These are phyloP conservation scores for Ryuthela nishihirai DNA, from an alignment of 2,888 invertebrate genomes.

Conservation along the genomic window DNA sequence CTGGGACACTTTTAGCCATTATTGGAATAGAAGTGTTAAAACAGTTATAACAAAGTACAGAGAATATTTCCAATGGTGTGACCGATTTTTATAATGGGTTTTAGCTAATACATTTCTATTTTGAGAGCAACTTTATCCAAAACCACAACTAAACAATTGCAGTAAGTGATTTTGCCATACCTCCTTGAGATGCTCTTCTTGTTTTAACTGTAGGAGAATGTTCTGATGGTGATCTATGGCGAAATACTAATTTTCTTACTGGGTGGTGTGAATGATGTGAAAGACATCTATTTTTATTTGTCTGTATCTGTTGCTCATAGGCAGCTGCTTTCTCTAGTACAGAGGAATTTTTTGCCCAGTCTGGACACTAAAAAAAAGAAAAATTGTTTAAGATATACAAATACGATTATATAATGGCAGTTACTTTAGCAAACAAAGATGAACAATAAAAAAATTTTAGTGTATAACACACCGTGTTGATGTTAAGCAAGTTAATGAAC, in stretches of 20 bases:
- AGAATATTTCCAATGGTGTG: too few relatives aligned
- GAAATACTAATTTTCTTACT: slow-evolving; percentile 57
- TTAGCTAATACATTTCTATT: too few relatives aligned
- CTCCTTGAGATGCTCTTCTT: slow-evolving; percentile 56
- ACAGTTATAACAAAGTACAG: too few relatives aligned
- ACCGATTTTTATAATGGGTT: too few relatives aligned
- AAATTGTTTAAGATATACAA: too few relatives aligned
- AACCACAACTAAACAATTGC: neutral
- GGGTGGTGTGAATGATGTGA: slow-evolving; percentile 57
- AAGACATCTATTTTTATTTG: slow-evolving; percentile 52
- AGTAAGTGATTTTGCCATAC: slow-evolving; percentile 19
- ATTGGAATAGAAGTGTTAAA: too few relatives aligned
- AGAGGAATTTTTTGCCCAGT: slow-evolving; percentile 28
- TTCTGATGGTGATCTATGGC: slow-evolving; percentile 63
- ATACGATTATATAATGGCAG: too few relatives aligned
- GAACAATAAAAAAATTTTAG: neutral
- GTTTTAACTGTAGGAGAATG: slow-evolving; percentile 70
- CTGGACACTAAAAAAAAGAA: slow-evolving; percentile 17
- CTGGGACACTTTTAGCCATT: too few relatives aligned
- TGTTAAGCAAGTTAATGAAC: too few relatives aligned
- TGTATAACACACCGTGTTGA: neutral
- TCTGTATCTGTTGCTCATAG: slow-evolving; percentile 38
- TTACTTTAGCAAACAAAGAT: too few relatives aligned
- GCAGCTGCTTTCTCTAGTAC: slow-evolving; percentile 37
- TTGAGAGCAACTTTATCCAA: neutral